Percentiles rank a stretch among this genome's conserved stretches.
phyloP scores from a whole-genome alignment of 1,140 invertebrate genomes.

The Drosophila asahinai region DNA sequence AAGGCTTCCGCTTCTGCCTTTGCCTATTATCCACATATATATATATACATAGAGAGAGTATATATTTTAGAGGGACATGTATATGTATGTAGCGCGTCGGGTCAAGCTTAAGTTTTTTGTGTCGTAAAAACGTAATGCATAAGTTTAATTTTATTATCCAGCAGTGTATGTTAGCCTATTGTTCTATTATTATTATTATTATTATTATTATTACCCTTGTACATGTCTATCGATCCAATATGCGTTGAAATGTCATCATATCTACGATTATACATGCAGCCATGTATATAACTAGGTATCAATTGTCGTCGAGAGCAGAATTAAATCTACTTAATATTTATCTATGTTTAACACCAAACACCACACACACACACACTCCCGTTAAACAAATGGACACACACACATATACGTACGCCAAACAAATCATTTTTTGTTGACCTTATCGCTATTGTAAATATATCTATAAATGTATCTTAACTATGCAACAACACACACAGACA shows the following conservation, averaged over 20 bases:
- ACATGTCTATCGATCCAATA: constrained; percentile 50
- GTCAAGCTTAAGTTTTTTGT: constrained; percentile 64
- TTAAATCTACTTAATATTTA: constrained; percentile 69
- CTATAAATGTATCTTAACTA: constrained; percentile 58
- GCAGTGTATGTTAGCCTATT: constrained; percentile 78
- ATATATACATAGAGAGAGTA: constrained; percentile 18
- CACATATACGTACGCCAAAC: constrained; percentile 46
- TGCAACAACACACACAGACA: constrained; percentile 51
- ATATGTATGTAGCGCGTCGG: constrained; percentile 49
- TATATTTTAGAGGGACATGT: constrained; percentile 42
- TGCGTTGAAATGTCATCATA: constrained; percentile 31
- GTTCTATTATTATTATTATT: constrained; percentile 59
- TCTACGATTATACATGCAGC: constrained; percentile 31
- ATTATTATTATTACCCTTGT: constrained; percentile 50
- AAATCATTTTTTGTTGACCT: constrained; percentile 72
- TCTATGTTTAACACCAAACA: constrained; percentile 60
- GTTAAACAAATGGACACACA: constrained; percentile 45
- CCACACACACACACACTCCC: constrained; percentile 50
- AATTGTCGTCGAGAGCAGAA: constrained; percentile 49
- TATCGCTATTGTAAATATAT: constrained; percentile 77
- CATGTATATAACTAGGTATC: constrained; percentile 33
- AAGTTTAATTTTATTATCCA: constrained; percentile 75
- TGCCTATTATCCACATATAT: constrained; percentile 32
- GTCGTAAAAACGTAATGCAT: constrained; percentile 66
- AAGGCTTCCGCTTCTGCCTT: constrained; percentile 56